Conservation (phyloP, 2,888 invertebrate genomes). For the Mesochorus sp. region DNA sequence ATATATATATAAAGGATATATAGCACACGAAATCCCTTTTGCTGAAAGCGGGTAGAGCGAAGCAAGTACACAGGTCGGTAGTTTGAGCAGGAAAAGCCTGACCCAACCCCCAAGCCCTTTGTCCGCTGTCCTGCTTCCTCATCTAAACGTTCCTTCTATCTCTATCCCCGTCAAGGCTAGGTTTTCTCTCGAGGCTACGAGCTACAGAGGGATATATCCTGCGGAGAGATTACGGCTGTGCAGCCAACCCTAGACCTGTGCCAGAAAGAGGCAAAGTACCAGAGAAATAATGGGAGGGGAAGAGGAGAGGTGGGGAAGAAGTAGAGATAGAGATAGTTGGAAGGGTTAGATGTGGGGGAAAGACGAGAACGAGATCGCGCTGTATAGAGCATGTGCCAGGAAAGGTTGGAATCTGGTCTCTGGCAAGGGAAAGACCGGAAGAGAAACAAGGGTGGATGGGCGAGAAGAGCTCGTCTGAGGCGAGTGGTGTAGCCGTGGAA, state of each 20-base stretch:
- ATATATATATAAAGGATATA: background rate
- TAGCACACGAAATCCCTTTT: constrained; percentile 42
- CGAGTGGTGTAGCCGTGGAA: constrained; percentile 42
- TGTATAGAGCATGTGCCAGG: constrained; percentile 17
- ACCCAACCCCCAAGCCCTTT: constrained; percentile 44
- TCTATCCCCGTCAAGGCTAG: constrained; percentile 53
- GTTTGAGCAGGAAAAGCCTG: constrained; percentile 49
- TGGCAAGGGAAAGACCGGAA: constrained; percentile 52
- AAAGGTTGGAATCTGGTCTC: constrained; percentile 54
- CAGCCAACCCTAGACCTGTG: constrained; percentile 53
- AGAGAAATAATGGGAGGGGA: constrained; percentile 38
- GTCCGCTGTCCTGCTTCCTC: constrained; percentile 35
- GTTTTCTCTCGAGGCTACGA: constrained; percentile 53
- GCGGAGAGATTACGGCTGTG: constrained; percentile 63
- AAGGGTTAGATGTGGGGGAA: constrained; percentile 19
- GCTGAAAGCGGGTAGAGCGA: constrained; percentile 18
- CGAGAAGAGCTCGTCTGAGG: constrained; percentile 51
- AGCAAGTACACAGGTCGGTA: constrained; percentile 38
- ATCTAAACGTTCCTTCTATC: constrained; percentile 46
- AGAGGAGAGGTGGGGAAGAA: constrained; percentile 36
- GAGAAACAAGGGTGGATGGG: constrained; percentile 53
- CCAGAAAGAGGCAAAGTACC: constrained; percentile 38
- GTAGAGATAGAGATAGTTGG: constrained; percentile 27
- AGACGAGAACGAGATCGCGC: constrained; percentile 39
- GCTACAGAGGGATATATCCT: constrained; percentile 53